Conservation (phyloP, 2,113 vertebrate species). For the Plestiodon gilberti region DNA sequence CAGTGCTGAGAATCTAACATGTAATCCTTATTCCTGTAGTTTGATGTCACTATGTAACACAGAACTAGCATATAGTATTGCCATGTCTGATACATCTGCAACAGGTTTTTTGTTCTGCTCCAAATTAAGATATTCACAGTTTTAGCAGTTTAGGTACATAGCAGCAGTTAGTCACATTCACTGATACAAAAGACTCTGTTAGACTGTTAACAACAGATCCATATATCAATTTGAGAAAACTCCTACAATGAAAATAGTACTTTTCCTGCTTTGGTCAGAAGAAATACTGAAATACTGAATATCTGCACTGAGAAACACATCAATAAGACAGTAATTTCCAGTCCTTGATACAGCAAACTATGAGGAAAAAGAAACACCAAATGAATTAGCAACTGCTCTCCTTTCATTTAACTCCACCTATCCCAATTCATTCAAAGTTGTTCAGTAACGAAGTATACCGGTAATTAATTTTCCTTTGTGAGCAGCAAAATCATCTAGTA, state of each 20-base stretch:
- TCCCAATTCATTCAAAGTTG: neutral
- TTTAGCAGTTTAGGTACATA: neutral
- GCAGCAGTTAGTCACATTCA: neutral
- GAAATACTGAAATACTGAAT: neutral
- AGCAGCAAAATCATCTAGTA: conserved; percentile 44
- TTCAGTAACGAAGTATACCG: conserved; percentile 39
- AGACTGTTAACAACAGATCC: neutral
- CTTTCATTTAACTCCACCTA: conserved; percentile 52
- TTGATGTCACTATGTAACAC: neutral
- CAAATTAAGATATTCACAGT: conserved; percentile 3
- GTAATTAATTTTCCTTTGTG: conserved; percentile 65
- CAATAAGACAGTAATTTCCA: conserved; percentile 45
- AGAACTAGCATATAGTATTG: neutral
- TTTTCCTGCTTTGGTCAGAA: neutral
- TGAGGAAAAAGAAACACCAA: conserved; percentile 43
- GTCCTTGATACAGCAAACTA: conserved; percentile 46
- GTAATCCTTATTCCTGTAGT: neutral
- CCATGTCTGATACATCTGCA: neutral
- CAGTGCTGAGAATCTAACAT: neutral
- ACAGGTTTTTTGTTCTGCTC: neutral
- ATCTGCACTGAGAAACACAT: neutral
- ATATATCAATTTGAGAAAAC: neutral
- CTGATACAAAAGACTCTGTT: neutral
- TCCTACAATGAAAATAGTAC: neutral
- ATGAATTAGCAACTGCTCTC: conserved; percentile 61